Conservation (phyloP, 2,888 invertebrate species). For the Eupithecia vulgata region DNA sequence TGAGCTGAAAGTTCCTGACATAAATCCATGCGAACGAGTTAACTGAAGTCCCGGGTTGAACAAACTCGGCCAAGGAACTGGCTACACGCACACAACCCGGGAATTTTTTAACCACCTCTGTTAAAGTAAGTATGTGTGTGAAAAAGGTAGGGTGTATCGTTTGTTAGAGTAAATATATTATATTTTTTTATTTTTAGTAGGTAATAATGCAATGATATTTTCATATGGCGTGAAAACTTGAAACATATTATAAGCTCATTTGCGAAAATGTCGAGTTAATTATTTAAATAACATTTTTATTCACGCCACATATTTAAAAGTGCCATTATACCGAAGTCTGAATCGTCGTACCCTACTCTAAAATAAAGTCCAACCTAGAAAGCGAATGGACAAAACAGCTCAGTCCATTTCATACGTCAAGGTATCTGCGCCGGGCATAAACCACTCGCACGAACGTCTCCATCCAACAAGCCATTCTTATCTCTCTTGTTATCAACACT, state of each 20-base stretch:
- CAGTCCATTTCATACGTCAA: constrained; percentile 44
- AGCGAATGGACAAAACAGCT: constrained; percentile 39
- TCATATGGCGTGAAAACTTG: not conserved
- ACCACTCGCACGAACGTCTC: constrained; percentile 59
- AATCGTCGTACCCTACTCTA: constrained; percentile 7
- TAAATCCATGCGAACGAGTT: constrained; percentile 74
- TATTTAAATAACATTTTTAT: not conserved
- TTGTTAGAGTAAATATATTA: not conserved
- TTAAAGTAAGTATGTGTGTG: constrained; percentile 31
- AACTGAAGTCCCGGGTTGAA: constrained; percentile 72
- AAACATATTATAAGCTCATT: not conserved
- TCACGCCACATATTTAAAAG: not conserved
- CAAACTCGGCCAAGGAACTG: constrained; percentile 67
- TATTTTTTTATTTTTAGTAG: not conserved
- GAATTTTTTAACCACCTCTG: constrained; percentile 45
- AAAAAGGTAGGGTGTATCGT: constrained; percentile 12
- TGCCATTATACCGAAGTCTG: not conserved
- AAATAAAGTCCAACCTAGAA: constrained; percentile 37
- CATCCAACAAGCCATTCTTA: constrained; percentile 56
- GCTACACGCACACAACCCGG: constrained; percentile 51
- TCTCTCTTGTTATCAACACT: constrained; percentile 50
- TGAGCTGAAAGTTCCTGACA: constrained; percentile 68
- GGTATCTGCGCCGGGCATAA: constrained; percentile 51
- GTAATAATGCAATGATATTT: not conserved
- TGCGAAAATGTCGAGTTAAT: not conserved